Evolutionary conservation across 2,888 invertebrate species (phyloP).

Genomic region (Oscheius sp.): DNA sequence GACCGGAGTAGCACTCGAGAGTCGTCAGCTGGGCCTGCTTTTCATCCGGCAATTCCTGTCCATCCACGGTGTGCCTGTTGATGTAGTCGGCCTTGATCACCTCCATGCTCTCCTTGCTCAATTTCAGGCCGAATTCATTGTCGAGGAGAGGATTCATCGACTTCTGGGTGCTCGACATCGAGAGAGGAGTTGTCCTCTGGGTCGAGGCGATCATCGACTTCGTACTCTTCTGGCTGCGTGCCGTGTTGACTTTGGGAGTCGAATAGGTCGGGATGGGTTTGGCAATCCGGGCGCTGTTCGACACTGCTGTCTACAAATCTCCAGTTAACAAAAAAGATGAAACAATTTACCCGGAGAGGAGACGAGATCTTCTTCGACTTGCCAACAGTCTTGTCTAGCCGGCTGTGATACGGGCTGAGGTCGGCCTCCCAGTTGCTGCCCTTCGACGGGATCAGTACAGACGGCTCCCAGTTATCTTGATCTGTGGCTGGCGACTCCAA

Average conservation of each 20-base stretch:
- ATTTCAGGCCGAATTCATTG: neutral
- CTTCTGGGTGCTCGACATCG: neutral
- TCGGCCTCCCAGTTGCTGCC: neutral
- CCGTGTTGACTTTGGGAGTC: neutral
- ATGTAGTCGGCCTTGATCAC: neutral
- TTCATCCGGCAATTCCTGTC: neutral
- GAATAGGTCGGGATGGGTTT: neutral
- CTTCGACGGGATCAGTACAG: neutral
- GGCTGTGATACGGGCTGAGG: neutral
- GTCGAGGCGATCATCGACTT: neutral
- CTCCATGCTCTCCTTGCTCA: neutral
- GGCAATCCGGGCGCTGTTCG: neutral
- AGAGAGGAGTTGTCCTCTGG: neutral
- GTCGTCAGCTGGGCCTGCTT: neutral
- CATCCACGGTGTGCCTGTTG: neutral
- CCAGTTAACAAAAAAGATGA: too few species aligned
- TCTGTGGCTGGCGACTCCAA: too few species aligned
- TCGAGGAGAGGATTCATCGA: neutral
- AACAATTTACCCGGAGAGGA: too few species aligned
- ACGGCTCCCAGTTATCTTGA: neutral
- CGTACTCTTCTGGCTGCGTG: neutral
- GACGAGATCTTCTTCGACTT: too few species aligned
- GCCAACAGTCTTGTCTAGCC: neutral
- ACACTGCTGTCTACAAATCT: neutral
- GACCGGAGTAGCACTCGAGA: neutral